Percentiles rank a stretch among this genome's conserved stretches.
Evolutionary conservation across 1,140 invertebrate species (phyloP).

Genomic region (Drosophila elegans): DNA sequence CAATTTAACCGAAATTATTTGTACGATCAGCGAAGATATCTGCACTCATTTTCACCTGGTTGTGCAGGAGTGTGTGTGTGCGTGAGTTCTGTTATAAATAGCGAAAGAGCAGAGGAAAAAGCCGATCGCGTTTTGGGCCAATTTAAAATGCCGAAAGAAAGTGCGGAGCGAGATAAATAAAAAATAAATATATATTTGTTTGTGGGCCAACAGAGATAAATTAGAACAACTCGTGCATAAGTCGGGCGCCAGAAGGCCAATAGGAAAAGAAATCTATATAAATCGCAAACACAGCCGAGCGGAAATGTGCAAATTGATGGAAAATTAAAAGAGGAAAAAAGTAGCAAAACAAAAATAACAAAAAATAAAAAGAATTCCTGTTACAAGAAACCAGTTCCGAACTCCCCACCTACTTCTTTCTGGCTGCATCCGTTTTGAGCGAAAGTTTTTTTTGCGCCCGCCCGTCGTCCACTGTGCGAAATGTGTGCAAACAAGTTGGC

Average conservation of each 20-base stretch:
- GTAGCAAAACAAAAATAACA: conserved; percentile 11
- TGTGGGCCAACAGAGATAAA: conserved; percentile 73
- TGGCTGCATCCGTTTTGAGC: conserved; percentile 76
- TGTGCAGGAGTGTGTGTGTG: conserved; percentile 44
- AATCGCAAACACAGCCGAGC: conserved; percentile 35
- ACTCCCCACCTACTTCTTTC: conserved; percentile 7
- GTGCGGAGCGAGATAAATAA: conserved; percentile 67
- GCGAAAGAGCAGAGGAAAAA: conserved; percentile 50
- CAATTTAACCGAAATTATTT: conserved; percentile 7
- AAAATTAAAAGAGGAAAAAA: conserved; percentile 37
- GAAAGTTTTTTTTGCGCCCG: conserved; percentile 68
- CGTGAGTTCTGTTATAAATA: conserved; percentile 75
- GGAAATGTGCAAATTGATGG: conserved; percentile 56
- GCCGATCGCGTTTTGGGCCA: conserved; percentile 67
- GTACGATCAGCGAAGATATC: conserved; percentile 45
- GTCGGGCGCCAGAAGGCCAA: conserved; percentile 42
- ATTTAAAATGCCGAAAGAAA: conserved; percentile 68
- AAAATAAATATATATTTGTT: conserved; percentile 61
- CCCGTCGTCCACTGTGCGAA: conserved; percentile 44
- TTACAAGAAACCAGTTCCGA: conserved; percentile 65
- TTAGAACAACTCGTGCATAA: conserved; percentile 65
- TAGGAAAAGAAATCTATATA: conserved; percentile 6
- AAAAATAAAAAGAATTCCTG: conserved; percentile 58
- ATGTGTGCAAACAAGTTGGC: conserved; percentile 69
- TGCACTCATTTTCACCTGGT: conserved; percentile 76